Conservation (phyloP, 2,888 invertebrate genomes). For the Enoplolaimus lenunculus region DNA sequence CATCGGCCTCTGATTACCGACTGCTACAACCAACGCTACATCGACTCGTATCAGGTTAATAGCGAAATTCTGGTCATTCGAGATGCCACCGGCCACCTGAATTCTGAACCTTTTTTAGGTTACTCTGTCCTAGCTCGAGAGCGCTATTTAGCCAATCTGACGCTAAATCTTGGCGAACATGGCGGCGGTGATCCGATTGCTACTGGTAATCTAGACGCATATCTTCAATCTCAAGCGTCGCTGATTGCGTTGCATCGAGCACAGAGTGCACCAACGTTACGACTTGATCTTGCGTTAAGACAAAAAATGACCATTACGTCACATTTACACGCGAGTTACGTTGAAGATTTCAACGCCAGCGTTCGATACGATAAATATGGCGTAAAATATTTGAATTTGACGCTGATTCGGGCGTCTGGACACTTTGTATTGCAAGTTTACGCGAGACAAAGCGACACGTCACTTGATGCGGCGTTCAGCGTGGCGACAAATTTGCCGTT, state of each 20-base stretch:
- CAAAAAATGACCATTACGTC: slow-evolving; percentile 11
- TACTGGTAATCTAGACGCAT: not conserved
- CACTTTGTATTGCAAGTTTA: slow-evolving; percentile 4
- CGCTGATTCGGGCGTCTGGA: slow-evolving; percentile 12
- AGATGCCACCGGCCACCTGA: not conserved
- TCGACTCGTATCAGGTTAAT: slow-evolving; percentile 6
- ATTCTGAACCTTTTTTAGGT: not conserved
- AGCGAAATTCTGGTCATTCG: not conserved
- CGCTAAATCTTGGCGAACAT: too few species aligned
- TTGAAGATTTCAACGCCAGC: slow-evolving; percentile 1
- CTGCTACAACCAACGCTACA: slow-evolving; percentile 1
- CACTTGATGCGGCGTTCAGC: not conserved
- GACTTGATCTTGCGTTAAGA: not conserved
- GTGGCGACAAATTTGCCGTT: slow-evolving; percentile 4
- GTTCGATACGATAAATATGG: not conserved
- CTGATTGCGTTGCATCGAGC: not conserved
- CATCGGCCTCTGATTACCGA: slow-evolving; percentile 10
- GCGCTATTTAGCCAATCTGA: too few species aligned
- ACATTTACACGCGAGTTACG: slow-evolving; percentile 8
- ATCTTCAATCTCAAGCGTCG: not conserved
- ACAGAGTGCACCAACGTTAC: not conserved
- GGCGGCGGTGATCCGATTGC: not conserved
- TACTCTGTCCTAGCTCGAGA: not conserved
- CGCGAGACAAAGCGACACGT: not conserved
- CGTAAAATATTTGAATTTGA: not conserved